A percentile compares a stretch with the other conserved stretches of the same genome.
Evolutionary conservation across 2,113 vertebrate species (phyloP).

Genomic region (Toxotes jaculatrix): DNA sequence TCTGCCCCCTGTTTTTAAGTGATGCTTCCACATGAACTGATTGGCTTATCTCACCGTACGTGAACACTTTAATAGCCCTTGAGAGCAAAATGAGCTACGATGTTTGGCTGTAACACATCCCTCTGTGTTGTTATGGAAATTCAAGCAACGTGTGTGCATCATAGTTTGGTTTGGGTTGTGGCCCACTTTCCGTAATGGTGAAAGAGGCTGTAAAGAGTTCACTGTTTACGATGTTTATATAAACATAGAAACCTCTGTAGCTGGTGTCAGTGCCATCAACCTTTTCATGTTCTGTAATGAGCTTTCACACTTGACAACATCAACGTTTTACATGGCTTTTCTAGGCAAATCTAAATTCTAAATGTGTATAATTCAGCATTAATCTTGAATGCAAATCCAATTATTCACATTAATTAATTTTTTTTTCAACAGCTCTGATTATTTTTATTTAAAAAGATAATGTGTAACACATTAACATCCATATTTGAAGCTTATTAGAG

Average conservation of each 20-base stretch:
- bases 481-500: no score
- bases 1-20: no score
- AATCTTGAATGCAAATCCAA: not conserved
- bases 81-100: not conserved
- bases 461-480: no score
- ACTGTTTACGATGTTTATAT: not conserved
- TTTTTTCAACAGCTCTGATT: not conserved
- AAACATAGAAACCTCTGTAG: not conserved
- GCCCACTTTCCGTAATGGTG: not conserved
- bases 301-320: not conserved
- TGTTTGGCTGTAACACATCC: not conserved
- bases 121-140: no score
- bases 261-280: not conserved
- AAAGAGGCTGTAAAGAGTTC: not conserved
- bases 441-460: no score
- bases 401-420: not conserved
- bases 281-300: not conserved
- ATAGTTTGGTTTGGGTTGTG: not conserved
- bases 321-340: not conserved
- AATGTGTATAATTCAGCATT: not conserved
- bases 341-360: not conserved
- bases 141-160: not conserved
- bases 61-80: not conserved
- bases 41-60: no score
- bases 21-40: no score